Conservation (phyloP, 2,113 vertebrate genomes). For the Cranoglanis bouderius region DNA sequence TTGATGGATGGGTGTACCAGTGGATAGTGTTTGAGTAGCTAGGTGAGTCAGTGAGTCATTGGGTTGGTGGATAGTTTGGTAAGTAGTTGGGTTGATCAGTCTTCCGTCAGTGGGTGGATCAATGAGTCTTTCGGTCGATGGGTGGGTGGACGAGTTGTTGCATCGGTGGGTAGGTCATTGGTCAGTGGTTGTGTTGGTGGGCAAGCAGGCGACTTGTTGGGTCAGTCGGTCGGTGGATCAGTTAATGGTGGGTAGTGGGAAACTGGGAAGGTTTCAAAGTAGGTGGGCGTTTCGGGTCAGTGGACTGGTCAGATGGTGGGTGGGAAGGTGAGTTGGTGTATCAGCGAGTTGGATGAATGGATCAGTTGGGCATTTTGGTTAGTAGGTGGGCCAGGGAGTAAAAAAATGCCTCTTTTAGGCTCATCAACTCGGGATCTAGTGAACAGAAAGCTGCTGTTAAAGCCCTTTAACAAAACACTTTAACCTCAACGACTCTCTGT, state of each 20-base stretch:
- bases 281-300: background rate
- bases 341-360: background rate
- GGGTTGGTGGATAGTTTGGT: background rate
- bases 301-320: background rate
- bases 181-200: background rate
- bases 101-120: background rate
- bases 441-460: background rate
- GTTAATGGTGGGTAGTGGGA: background rate
- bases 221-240: background rate
- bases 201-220: background rate
- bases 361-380: background rate
- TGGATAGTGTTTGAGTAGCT: too few species aligned
- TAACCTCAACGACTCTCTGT: background rate
- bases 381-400: background rate
- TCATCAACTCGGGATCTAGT: background rate
- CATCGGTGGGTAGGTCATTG: background rate
- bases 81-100: background rate
- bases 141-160: background rate
- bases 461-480: background rate
- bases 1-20: background rate
- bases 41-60: background rate
- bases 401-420: background rate
- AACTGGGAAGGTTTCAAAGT: background rate
- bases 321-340: too few species aligned
- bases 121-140: background rate